Evolutionary conservation across 2,888 invertebrate genomes (phyloP), one percentile per base, ranked within the genome.

Genomic region (Hemicrepidius hirtus): DNA sequence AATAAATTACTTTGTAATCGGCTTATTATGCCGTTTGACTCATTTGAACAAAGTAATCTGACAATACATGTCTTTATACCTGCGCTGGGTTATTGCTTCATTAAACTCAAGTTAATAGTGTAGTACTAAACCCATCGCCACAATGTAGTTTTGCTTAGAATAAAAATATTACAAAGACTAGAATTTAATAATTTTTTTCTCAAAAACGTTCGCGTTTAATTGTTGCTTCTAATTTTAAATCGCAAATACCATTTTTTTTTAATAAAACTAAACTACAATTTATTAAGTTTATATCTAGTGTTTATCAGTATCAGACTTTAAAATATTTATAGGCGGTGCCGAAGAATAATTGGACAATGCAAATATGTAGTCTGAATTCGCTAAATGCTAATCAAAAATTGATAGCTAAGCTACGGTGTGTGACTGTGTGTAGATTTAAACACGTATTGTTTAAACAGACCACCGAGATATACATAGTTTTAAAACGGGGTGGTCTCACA

Each of bases 401-500:
- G 32, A 46, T 13, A 28, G 37, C 40, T 37, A 57, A 37, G 16
- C 10, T n/a, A n/a, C n/a, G n/a, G n/a, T n/a, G n/a, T n/a, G n/a
- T n/a, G n/a, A n/a, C n/a, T 50, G 28, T 57, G 57, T 53, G 53
- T 9, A 20, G 57, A 37, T 57, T 37, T 57, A 37, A 20, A 57
- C 57, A 44, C 24, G 37, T 28, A 65, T 66, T 66, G 66, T 66
- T 66, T 57, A 44, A 37, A 49, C 24, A 46, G 70, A 64, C 70
- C 70, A 70, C 70, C 64, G 21, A 57, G n/a, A n/a, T n/a, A n/a
- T 37, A 35, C 57, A 63, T 35, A 41, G 46, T 53, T 64, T 57
- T 59, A 20, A 16, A 12, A n/a, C 46, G 37, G 70, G 70, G 70
- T 70, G 70, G 70, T 70, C 70, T 70, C 46, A 57, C 70, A 44